Percentiles rank a stretch among this genome's conserved stretches.
phyloP scores from a whole-genome alignment of 2,113 vertebrate genomes.

The Leptocoma aspasia region DNA sequence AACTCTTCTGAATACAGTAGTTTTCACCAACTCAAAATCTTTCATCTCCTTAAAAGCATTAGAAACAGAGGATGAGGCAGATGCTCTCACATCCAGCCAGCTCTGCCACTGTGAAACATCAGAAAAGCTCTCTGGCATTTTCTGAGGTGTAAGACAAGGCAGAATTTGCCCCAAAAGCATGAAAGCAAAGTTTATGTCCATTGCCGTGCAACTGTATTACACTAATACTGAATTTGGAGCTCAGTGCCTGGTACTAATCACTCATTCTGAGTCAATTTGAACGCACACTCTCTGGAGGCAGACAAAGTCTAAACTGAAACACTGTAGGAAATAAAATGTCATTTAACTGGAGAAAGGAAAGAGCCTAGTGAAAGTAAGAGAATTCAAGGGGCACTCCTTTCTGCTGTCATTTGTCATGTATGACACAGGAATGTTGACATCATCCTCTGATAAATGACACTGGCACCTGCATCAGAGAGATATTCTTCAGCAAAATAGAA shows the following conservation, averaged over 20 bases:
- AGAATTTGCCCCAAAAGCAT: not conserved
- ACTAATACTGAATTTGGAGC: not conserved
- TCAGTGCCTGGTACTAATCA: conserved; percentile 9
- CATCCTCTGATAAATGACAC: conserved; percentile 64
- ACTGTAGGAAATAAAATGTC: conserved; percentile 36
- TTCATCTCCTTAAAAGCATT: conserved; percentile 44
- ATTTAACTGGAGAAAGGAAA: conserved; percentile 30
- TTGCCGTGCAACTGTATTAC: not conserved
- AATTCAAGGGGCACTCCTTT: conserved; percentile 45
- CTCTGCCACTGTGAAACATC: not conserved
- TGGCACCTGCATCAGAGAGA: conserved; percentile 59
- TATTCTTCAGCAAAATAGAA: conserved; percentile 54
- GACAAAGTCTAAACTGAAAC: conserved; percentile 26
- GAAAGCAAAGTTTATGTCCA: not conserved
- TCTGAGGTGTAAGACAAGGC: not conserved
- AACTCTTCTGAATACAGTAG: rapidly evolving
- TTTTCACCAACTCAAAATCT: not conserved
- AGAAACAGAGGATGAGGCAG: conserved; percentile 30
- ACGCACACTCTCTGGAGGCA: conserved; percentile 1
- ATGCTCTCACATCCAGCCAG: not conserved
- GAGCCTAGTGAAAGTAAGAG: conserved; percentile 25
- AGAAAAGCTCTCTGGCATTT: not conserved
- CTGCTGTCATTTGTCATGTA: conserved; percentile 62
- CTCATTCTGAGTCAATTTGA: conserved; percentile 26
- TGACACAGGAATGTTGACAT: conserved; percentile 69